Conservation (phyloP, 1,140 invertebrate genomes). For the Zeugodacus cucurbitae region DNA sequence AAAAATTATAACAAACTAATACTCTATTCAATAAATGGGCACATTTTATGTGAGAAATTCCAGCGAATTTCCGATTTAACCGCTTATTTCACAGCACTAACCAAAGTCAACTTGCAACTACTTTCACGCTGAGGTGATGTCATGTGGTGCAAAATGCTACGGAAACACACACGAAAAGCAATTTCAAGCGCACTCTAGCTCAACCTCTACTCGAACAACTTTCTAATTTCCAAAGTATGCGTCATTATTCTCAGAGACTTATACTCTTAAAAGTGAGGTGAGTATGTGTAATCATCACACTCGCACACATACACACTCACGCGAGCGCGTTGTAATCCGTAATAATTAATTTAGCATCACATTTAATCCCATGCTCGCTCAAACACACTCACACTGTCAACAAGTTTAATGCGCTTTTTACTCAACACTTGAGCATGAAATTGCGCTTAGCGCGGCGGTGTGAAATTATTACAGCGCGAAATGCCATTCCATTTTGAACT, state of each 20-base stretch:
- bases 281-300: too few relatives aligned
- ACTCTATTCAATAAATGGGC: too few relatives aligned
- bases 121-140: background rate
- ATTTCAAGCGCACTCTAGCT: background rate
- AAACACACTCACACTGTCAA: background rate
- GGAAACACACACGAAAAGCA: background rate
- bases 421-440: background rate
- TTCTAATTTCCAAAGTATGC: background rate
- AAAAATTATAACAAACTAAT: too few relatives aligned
- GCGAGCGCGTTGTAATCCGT: background rate
- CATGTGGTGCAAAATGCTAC: background rate
- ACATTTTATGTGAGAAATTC: background rate
- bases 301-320: background rate
- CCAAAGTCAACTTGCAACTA: too few relatives aligned
- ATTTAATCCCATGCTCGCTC: background rate
- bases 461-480: conserved; percentile 12
- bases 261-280: background rate
- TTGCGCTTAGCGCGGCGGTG: background rate
- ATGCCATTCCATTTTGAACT: background rate
- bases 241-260: background rate
- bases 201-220: background rate
- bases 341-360: conserved; percentile 1
- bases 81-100: too few relatives aligned
- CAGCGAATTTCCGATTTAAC: too few relatives aligned
- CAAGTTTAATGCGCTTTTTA: background rate